phyloP scores from a whole-genome alignment of 2,888 invertebrate species.

The Formica aserva region DNA sequence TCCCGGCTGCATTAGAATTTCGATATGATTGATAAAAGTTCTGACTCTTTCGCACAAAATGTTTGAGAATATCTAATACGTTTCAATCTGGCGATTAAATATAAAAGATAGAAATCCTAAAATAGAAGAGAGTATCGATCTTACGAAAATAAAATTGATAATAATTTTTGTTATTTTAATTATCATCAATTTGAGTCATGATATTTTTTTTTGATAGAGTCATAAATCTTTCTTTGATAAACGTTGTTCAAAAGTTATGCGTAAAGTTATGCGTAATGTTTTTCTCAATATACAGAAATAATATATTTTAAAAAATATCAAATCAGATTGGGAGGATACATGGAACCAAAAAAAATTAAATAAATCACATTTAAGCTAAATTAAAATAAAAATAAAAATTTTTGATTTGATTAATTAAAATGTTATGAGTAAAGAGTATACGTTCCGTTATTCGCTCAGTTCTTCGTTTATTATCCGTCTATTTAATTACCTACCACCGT shows the following conservation, averaged over 20 bases:
- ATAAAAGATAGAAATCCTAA: not conserved
- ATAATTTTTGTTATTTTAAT: not conserved
- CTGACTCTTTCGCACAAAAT: not conserved
- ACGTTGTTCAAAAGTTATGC: not conserved
- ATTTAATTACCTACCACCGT: slow-evolving; percentile 50
- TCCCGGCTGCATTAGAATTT: slow-evolving; percentile 13
- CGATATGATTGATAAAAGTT: not conserved
- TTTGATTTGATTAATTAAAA: slow-evolving; percentile 40
- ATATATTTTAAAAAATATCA: not conserved
- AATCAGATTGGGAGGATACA: not conserved
- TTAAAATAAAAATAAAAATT: slow-evolving; percentile 10
- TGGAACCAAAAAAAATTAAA: not conserved
- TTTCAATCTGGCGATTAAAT: not conserved
- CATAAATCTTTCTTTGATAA: not conserved
- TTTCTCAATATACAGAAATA: not conserved
- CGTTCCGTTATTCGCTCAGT: slow-evolving; percentile 7
- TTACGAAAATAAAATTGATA: not conserved
- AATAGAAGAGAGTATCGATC: not conserved
- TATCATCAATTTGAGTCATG: not conserved
- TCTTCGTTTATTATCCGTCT: slow-evolving; percentile 45
- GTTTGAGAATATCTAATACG: not conserved
- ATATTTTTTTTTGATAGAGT: not conserved
- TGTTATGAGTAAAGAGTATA: slow-evolving; percentile 17
- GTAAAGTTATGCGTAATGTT: too few relatives aligned
- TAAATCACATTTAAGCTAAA: not conserved